Evolutionary conservation across 2,888 invertebrate genomes (phyloP), one percentile per base, ranked within the genome.

Genomic region (Allygus modestus): DNA sequence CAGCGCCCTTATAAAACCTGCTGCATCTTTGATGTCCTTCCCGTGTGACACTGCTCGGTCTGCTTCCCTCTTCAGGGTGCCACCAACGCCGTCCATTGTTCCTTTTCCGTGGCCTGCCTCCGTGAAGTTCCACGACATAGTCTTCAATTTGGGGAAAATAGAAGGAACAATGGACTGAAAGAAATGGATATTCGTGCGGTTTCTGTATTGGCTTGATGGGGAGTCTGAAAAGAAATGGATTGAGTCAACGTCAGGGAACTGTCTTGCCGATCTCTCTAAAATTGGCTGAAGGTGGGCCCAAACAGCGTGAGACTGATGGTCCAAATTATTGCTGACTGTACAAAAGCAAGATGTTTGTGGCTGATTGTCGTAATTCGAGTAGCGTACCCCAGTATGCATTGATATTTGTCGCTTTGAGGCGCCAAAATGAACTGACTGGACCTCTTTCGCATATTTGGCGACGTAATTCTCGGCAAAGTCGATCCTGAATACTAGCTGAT

Each of bases 101-200:
- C 79, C 46, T 28, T 79, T 79, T 46, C 79, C 79, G 23, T 79
- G 79, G 0, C 79, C 79, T 23, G 51, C 51, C 28, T 79, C 79
- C 4, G 69, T 82, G 71, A 65, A 69, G 58, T 82, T 65, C 69
- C 26, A 82, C 46, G 46, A 46, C 4, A 46, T 20, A 46, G 46
- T 46, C 12, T 46, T 4, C 1, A 46, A 12, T 46, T 46, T 4
- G 4, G 46, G 46, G 12, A 46, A 46, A 46, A 9, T 9, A 9
- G 4, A 4, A 9, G 46, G 46, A 1, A 46, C 7, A 4, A 46
- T 46, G 12, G 46, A 9, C 12, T 46, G 4, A 4, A 46, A 75
- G 17, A 73, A 20, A 11, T 20, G 5, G 12, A 23, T 61, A 23
- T 61, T 28, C 11, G 1, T 26, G 1, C 61, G 23, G 26, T 61